phyloP scores from a whole-genome alignment of 2,113 vertebrate species.

The Plecturocebus donacophilus region DNA sequence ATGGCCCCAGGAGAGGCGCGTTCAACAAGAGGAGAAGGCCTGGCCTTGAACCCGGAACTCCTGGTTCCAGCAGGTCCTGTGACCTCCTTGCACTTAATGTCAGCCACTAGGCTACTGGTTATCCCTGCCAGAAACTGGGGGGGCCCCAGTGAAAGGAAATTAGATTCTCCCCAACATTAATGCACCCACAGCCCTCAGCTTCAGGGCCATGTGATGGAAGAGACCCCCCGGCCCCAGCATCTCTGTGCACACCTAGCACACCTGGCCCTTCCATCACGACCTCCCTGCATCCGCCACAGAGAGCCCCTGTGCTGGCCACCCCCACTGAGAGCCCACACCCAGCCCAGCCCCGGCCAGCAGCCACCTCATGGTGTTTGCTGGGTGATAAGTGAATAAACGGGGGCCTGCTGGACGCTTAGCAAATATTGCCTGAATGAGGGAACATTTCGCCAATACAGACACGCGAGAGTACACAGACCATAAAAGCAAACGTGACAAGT shows the following conservation, averaged over 20 bases:
- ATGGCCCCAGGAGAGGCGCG: background rate
- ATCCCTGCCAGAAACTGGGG: no score
- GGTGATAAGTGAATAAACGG: conserved; percentile 33
- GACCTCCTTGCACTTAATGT: background rate
- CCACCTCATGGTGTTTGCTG: background rate
- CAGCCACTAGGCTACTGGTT: background rate
- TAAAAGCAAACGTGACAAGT: background rate
- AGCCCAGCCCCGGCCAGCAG: background rate
- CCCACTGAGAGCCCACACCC: background rate
- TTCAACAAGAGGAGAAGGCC: background rate
- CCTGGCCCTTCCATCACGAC: accelerated
- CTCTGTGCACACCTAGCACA: background rate
- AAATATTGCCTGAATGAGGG: conserved; percentile 34
- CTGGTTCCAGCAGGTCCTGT: accelerated
- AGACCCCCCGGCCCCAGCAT: background rate
- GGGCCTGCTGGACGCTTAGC: background rate
- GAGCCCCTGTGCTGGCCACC: background rate
- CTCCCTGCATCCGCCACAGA: background rate
- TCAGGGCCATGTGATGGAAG: background rate
- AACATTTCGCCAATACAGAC: background rate
- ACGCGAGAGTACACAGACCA: conserved; percentile 30
- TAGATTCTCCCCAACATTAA: no score
- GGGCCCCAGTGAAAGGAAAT: background rate
- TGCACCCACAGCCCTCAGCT: background rate
- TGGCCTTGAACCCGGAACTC: background rate